Evolutionary conservation across 1,140 invertebrate genomes (phyloP), one percentile per base, ranked within the genome.

Genomic region (Zaprionus taronus): DNA sequence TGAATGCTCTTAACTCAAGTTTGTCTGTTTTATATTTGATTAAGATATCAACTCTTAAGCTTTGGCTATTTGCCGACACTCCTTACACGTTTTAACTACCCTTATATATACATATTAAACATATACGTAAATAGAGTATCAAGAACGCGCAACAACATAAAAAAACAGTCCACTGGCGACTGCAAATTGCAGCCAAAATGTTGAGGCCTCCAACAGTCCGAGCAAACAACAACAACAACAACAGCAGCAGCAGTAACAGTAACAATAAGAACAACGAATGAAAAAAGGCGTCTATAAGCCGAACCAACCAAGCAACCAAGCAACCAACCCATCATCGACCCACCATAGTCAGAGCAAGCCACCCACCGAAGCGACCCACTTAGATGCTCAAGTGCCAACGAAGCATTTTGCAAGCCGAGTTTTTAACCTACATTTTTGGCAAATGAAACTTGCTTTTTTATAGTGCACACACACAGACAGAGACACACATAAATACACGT

Each of bases 391-490:
- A 76, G 73, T 61, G 61, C 55, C 68, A 66, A 76, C 69, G 68
- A 72, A 76, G 73, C 61, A 72, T 44, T 66, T 77, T 67, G 36
- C 62, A 44, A 65, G 63, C 67, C 67, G 63, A 71, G 67, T 83
- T 83, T 77, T 80, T 86, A 87, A 83, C 80, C 80, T 80, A 86
- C 66, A 86, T 86, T 87, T 83, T 84, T 81, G 73, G 78, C 73
- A 81, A 83, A 81, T 83, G 81, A 84, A 84, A 84, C 55, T 72
- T 55, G 17, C 44, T 56, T 63, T 44, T 49, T 51, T 58, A 44
- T 31, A 17, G 5, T 15, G 14, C 41, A 49, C 9, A 41, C 14
- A 22, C 24, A 26, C 17, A 31, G 28, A 9, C 2, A 9, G 28
- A 31, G 28, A 31, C 28, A 31, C 20, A 49, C 9, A 34, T 34